Base-by-base conservation (phyloP, 2,888 invertebrate species). In the Crioceris asparagi region DNA sequence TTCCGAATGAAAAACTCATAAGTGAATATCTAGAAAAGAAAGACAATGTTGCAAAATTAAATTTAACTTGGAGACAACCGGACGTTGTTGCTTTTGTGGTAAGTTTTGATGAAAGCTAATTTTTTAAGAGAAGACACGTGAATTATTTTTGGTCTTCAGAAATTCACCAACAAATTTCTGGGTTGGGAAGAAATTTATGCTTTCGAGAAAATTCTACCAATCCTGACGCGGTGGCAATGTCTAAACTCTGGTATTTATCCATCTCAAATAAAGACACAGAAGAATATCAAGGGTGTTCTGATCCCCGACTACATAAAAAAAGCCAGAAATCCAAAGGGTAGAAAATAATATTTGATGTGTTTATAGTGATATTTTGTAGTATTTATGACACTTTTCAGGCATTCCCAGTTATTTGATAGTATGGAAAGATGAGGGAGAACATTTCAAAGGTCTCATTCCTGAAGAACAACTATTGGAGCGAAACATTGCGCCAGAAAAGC, bases 151-250 rank as follows among this genome's bases (percentile, higher is more conserved):
- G 17, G 12, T 30, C 27, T 34, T 17, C 55, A 82, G 81, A 74
- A 73, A 61, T 70, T 83, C 46, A 74, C 83, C 63, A 68, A 69
- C 0, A 67, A 66, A 39, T 74, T 79, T 50, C 59, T 87, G 35
- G 72, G 73, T 45, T 88, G 88, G 88, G 71, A 78, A 2, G 76
- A 80, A 53, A 69, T 77, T 18, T 86, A 87, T 57, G 72, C 79
- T 25, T 78, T 85, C 45, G 77, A 80, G 52, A 87, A 86, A 59
- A 77, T 84, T 47, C 66, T 86, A 39, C 83, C 85, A 0, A 57
- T 88, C 29, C 57, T 81, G 15, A 83, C 83, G 0, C 72, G 85
- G 48, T 86, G 84, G 84, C 83, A 84, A 54, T 61, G 82, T 17
- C 59, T 71, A 43, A 67, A 73, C 62, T 50, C 44, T 26, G 45